A percentile compares a stretch with the other conserved stretches of the same genome.
These are phyloP conservation scores for Meloe dianella DNA, from an alignment of 2,888 invertebrate genomes.

Conservation along the genomic window DNA sequence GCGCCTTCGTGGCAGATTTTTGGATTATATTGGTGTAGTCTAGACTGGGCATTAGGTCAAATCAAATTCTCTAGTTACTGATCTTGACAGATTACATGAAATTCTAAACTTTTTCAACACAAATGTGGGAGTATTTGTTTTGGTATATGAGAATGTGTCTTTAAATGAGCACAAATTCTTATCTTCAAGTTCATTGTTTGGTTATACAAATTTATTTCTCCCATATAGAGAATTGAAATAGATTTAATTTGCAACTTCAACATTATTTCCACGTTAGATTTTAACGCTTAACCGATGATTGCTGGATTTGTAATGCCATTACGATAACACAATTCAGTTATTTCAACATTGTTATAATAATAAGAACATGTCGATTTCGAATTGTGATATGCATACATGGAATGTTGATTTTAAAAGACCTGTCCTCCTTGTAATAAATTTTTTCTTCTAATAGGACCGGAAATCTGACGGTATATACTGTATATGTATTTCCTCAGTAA, in stretches of 20 bases:
- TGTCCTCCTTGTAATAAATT: slow-evolving; percentile 13
- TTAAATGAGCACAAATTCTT: neutral
- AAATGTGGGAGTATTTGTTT: slow-evolving; percentile 6
- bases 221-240: neutral
- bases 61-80: slow-evolving; percentile 32
- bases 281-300: neutral
- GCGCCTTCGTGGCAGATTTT: slow-evolving; percentile 43
- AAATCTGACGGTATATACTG: neutral
- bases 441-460: slow-evolving; percentile 10
- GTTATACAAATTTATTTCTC: no score
- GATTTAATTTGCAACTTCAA: neutral
- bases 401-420: slow-evolving; percentile 9
- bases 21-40: slow-evolving; percentile 43
- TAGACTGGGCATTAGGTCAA: slow-evolving; percentile 40
- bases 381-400: slow-evolving; percentile 3
- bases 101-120: slow-evolving; percentile 17
- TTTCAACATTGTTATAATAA: slow-evolving; percentile 12
- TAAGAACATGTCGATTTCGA: slow-evolving; percentile 10
- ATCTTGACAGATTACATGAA: slow-evolving; percentile 18
- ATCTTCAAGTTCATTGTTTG: no score
- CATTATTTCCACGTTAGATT: neutral
- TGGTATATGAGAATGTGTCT: neutral
- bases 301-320: neutral
- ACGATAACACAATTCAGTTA: slow-evolving; percentile 3
- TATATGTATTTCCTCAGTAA: neutral